phyloP scores from a whole-genome alignment of 2,113 vertebrate genomes.

The Anser cygnoides region DNA sequence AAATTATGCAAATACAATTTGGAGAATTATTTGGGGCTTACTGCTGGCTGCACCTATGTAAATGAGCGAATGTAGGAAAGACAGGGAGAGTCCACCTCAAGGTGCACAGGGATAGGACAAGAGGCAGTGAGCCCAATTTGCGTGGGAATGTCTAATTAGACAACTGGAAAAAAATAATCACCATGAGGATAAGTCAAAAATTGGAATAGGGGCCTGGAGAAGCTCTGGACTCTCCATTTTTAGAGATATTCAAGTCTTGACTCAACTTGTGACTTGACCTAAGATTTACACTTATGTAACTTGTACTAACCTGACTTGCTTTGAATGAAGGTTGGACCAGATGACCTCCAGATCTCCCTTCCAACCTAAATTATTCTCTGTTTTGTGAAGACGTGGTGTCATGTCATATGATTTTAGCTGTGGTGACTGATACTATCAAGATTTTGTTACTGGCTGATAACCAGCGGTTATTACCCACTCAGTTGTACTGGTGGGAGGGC shows the following conservation, averaged over 20 bases:
- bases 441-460: neutral
- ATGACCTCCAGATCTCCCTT: neutral
- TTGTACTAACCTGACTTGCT: neutral
- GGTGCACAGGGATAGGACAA: neutral
- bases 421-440: neutral
- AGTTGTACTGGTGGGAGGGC: neutral
- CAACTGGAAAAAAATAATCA: neutral
- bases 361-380: neutral
- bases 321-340: neutral
- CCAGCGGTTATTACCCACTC: neutral
- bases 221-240: neutral
- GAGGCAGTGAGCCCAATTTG: neutral
- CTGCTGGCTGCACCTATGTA: neutral
- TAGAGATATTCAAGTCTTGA: neutral
- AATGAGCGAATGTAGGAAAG: neutral
- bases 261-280: neutral
- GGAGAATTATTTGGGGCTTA: neutral
- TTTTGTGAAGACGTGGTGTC: neutral
- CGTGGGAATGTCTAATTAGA: neutral
- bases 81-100: neutral
- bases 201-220: neutral
- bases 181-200: neutral
- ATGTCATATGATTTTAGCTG: neutral
- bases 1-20: neutral
- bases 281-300: neutral